phyloP scores from a whole-genome alignment of 1,140 invertebrate genomes.

The Ptiloglossa arizonensis region DNA sequence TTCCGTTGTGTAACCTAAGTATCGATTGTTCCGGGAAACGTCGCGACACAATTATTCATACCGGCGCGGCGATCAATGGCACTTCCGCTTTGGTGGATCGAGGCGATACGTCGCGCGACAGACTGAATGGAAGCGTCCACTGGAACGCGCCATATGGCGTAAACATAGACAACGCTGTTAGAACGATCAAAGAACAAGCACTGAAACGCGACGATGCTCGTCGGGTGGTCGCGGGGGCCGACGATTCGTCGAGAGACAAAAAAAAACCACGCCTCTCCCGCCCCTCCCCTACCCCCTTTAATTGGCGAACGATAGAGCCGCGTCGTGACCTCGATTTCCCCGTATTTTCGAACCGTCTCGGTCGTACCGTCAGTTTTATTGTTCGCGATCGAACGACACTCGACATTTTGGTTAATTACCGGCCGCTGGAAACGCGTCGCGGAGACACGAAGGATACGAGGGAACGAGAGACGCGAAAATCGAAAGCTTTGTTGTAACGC shows the following conservation, averaged over 20 bases:
- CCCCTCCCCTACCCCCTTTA: too few relatives aligned
- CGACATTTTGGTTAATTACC: slow-evolving; percentile 49
- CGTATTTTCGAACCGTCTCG: not conserved
- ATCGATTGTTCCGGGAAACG: not conserved
- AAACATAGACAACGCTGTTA: not conserved
- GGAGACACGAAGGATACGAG: not conserved
- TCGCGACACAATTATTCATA: slow-evolving; percentile 7
- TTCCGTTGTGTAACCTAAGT: not conserved
- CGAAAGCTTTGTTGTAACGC: slow-evolving; percentile 4
- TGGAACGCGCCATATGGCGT: not conserved
- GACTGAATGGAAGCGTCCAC: not conserved
- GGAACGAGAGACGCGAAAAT: slow-evolving; percentile 1
- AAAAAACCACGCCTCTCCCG: too few relatives aligned
- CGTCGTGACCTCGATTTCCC: slow-evolving; percentile 15
- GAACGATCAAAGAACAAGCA: slow-evolving; percentile 9
- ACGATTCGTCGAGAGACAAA: slow-evolving; percentile 3
- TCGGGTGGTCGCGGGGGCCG: slow-evolving; percentile 1
- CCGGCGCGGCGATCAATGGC: not conserved
- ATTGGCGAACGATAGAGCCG: slow-evolving; percentile 22
- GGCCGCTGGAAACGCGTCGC: slow-evolving; percentile 4
- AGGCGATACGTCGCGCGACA: not conserved
- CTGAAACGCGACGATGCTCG: not conserved
- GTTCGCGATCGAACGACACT: not conserved
- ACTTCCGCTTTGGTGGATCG: not conserved
- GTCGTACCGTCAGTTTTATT: slow-evolving; percentile 11